These are phyloP conservation scores for mouse (Mus musculus) DNA, from an alignment of 2,113 vertebrate species.

Conservation along the genomic window DNA sequence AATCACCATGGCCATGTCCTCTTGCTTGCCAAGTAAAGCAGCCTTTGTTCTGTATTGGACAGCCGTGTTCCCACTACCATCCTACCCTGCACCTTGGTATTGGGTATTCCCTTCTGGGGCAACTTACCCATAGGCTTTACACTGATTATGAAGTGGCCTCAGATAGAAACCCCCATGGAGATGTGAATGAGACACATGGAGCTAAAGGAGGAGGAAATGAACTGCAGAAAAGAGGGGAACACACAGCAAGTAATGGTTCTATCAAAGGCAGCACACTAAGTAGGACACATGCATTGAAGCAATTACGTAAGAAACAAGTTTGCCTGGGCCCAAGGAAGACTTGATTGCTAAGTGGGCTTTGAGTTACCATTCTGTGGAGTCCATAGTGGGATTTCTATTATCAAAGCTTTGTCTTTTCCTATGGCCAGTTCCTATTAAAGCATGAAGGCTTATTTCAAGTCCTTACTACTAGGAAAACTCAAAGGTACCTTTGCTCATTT, in stretches of 20 bases:
- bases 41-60: neutral
- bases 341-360: neutral
- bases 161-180: neutral
- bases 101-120: neutral
- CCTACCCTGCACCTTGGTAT: too few relatives aligned
- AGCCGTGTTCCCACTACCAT: neutral
- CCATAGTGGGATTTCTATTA: neutral
- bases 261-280: neutral
- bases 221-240: neutral
- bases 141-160: neutral
- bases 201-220: neutral
- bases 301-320: neutral
- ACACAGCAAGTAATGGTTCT: neutral
- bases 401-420: neutral
- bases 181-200: neutral
- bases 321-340: neutral
- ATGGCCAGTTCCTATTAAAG: neutral
- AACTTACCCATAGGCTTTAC: neutral
- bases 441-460: neutral
- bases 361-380: neutral
- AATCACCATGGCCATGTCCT: neutral
- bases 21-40: neutral
- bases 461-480: neutral
- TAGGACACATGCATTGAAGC: neutral
- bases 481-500: neutral